Evolutionary conservation across 2,888 invertebrate genomes (phyloP), one percentile per base, ranked within the genome.

Genomic region (Dynastes grantii): DNA sequence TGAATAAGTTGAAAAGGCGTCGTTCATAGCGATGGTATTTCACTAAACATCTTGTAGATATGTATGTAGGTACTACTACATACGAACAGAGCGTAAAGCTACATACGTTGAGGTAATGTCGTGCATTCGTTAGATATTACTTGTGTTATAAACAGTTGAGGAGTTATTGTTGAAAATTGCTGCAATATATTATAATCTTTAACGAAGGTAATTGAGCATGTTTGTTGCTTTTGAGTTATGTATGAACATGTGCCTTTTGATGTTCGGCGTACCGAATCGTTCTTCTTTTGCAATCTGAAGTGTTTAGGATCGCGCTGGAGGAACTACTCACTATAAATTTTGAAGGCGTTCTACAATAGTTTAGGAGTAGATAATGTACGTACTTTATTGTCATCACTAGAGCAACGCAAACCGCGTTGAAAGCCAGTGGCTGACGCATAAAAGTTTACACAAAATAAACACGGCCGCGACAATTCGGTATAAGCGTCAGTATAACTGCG

Each of bases 131-230:
- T 45, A 45, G 45, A 45, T 45, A 45, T 8, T 45, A 2, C 45
- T 45, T 45, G 45, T 45, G 45, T 45, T 45, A 45, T 45, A 45
- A 45, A 45, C 45, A 45, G 45, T 45, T 45, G 45, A 45, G 11
- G 45, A 45, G 45, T 45, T 45, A 45, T 45, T 45, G 45, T 45
- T 45, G 45, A 45, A 55, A 71, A 71, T 71, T 71, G 37, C 55
- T n/a, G 71, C 29, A 55, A 71, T 71, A 55, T 55, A 71, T 71
- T 37, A 55, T 22, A 71, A 37, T 55, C 37, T 32, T 55, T 55
- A 71, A 71, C 53, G 71, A 37, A 37, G 37, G 32, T 55, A 71
- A 55, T 53, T 55, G 71, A 49, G 45, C 45, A 71, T 32, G 37
- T 55, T 29, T 29, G n/a, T 70, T 71, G 45, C 55, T 13, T 71